Evolutionary conservation across 1,140 invertebrate species (phyloP).

Genomic region (Battus philenor): DNA sequence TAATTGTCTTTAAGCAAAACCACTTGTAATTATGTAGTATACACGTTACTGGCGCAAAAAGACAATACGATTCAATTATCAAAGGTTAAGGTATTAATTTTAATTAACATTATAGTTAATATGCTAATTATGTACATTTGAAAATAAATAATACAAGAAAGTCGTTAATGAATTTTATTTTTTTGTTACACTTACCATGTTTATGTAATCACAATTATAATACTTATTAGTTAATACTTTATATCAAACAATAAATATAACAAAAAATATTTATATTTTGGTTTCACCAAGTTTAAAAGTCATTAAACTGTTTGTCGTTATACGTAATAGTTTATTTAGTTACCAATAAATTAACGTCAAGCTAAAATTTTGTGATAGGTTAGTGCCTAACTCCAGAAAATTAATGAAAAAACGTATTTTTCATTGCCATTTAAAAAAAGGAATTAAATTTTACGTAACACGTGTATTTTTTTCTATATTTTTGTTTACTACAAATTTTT

Average conservation of each 20-base stretch:
- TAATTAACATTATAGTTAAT: neutral
- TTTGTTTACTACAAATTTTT: too few relatives aligned
- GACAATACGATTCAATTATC: neutral
- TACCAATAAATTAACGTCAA: too few relatives aligned
- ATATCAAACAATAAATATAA: neutral
- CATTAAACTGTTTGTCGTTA: neutral
- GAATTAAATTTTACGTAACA: too few relatives aligned
- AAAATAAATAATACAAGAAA: neutral
- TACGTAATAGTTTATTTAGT: too few relatives aligned
- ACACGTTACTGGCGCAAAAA: too few relatives aligned
- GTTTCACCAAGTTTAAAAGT: neutral
- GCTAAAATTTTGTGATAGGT: too few relatives aligned
- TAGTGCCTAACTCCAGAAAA: too few relatives aligned
- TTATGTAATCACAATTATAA: constrained; percentile 16
- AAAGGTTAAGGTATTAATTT: neutral
- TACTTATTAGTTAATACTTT: constrained; percentile 18
- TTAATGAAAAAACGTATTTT: too few relatives aligned
- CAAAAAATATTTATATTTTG: constrained; percentile 2
- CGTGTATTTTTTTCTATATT: too few relatives aligned
- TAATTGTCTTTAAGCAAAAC: neutral
- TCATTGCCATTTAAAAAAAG: too few relatives aligned
- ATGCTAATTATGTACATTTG: neutral
- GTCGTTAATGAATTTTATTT: neutral
- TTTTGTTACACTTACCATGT: constrained; percentile 2
- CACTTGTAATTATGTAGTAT: constrained; percentile 2